Base-by-base conservation (phyloP, 92 coral and sea anemone species). In the Zoanthus solanderi region DNA sequence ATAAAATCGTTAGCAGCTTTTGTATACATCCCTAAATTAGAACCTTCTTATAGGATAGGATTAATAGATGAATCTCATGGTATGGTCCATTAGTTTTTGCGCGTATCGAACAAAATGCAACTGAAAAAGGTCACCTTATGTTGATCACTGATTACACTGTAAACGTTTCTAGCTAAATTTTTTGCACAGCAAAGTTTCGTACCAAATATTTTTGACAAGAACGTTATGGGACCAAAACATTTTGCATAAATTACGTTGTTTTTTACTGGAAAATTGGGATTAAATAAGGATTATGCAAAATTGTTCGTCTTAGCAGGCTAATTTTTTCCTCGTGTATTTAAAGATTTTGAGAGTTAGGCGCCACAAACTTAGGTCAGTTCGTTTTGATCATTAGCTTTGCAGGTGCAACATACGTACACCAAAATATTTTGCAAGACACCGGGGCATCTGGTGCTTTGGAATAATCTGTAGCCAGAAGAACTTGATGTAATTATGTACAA, bases 21-120 rank as follows among this genome's bases (percentile, higher is more conserved):
- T 60, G 42, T 44, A 44, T n/a, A 81, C 45, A 66, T 45, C 29
- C 85, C 75, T 29, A 68, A 81, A 66, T 81, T 65, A 81, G 48
- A 75, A 58, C 57, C 50, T 30, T 81, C 47, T 65, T 81, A 81
- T 9, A 65, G 47, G 75, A 46, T 31, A 31, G 85, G 85, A 81
- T 81, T 81, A 81, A 31, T 58, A 81, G 45, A 44, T 46, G 63
- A 67, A 44, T 66, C 17, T 47, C 45, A 30, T 23, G 15, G 85
- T 57, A 81, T 81, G 85, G 85, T 81, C 47, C 63, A 81, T n/a
- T 66, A 66, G 44, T 18, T 1, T 67, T 81, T 17, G 17, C 9
- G 74, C 44, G 23, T 30, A 23, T 44, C 11, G 14, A 80, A 54
- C 29, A n/a, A 46, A 17, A 16, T 11, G n/a, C 52, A 50, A 47